Conservation (phyloP, 2,113 vertebrate genomes). For the Aegypius monachus region DNA sequence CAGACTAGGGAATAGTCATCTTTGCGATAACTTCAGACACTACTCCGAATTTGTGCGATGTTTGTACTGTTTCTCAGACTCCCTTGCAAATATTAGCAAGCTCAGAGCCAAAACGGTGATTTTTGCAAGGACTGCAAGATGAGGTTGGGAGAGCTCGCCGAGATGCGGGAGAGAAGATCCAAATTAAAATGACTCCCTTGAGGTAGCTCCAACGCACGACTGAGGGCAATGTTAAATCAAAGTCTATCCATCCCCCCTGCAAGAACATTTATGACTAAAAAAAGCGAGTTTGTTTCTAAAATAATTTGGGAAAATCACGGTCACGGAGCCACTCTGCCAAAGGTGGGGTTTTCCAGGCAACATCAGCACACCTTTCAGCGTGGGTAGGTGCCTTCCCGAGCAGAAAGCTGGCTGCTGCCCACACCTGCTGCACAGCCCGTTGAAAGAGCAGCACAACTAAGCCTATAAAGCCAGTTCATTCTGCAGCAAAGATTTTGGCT, state of each 20-base stretch:
- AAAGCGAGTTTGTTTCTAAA: background rate
- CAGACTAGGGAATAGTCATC: background rate
- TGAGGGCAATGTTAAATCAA: background rate
- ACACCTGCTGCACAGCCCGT: rapidly evolving
- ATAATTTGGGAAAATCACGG: background rate
- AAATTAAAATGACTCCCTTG: background rate
- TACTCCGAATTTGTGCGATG: background rate
- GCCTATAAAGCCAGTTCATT: background rate
- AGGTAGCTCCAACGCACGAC: rapidly evolving
- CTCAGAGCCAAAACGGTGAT: background rate
- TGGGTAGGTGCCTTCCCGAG: background rate
- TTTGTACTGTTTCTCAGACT: background rate
- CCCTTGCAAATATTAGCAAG: background rate
- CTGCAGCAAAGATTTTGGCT: background rate
- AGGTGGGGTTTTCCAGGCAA: background rate
- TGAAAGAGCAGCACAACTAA: background rate
- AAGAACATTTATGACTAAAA: background rate
- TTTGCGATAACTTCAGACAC: background rate
- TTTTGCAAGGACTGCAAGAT: background rate
- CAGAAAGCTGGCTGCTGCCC: background rate
- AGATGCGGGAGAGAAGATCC: background rate
- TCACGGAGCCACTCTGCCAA: background rate
- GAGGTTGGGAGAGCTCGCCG: background rate
- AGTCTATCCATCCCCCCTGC: background rate
- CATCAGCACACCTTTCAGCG: background rate